These are phyloP conservation scores for Gouania willdenowi DNA, from an alignment of 2,797 vertebrate genomes.

Conservation along the genomic window DNA sequence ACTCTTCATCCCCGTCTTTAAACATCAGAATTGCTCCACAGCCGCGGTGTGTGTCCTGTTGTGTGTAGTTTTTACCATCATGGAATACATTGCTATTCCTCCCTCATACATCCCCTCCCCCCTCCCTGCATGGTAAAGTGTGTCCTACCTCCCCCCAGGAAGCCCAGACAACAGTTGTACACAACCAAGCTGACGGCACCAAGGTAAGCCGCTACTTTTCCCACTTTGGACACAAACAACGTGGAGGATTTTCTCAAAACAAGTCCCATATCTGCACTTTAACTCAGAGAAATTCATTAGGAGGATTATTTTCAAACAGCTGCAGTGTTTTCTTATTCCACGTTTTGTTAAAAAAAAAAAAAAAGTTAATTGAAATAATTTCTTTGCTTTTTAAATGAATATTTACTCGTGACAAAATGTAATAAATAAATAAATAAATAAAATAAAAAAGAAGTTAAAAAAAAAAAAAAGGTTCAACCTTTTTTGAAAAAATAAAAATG, in stretches of 20 bases:
- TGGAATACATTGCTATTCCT: conserved; percentile 32
- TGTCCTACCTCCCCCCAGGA: conserved; percentile 86
- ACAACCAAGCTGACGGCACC: conserved; percentile 95
- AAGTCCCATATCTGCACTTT: no score
- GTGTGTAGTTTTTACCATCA: conserved; percentile 27
- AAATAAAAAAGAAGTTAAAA: no score
- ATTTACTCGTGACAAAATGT: no score
- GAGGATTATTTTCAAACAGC: no score
- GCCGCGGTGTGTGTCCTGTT: conserved; percentile 42
- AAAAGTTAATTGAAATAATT: no score
- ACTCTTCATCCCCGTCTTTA: neutral
- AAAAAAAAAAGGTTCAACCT: no score
- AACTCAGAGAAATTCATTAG: no score
- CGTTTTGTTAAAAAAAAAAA: no score
- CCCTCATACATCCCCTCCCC: conserved; percentile 38
- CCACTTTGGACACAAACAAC: conserved; percentile 20
- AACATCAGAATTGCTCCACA: conserved; percentile 14
- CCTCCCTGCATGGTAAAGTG: conserved; percentile 79
- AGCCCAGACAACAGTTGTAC: conserved; percentile 97
- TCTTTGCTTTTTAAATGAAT: no score
- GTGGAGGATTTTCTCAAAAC: conserved; percentile 30
- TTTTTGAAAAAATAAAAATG: no score
- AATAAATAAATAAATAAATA: no score
- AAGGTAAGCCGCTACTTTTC: conserved; percentile 84
- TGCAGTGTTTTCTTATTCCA: no score